Conservation (phyloP, 2,797 vertebrate species). For the Coregonus ussuriensis region DNA sequence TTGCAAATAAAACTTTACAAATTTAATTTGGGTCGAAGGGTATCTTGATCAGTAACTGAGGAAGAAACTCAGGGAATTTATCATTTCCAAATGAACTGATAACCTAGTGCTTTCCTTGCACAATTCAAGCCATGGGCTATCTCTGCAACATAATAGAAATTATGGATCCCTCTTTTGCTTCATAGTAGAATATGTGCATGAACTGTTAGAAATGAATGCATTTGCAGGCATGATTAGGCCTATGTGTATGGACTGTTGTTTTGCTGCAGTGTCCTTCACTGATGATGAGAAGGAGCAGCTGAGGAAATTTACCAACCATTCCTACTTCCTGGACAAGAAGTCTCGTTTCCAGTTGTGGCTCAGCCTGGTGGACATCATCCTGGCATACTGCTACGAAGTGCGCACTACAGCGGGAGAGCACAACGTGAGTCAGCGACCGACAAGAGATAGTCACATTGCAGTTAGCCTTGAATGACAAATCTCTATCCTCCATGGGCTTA, state of each 20-base stretch:
- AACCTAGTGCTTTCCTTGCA: no score
- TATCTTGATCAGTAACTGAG: conserved; percentile 41
- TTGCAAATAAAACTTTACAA: conserved; percentile 49
- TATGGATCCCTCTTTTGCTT: no score
- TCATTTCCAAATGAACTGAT: no score
- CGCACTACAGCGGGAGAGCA: conserved; percentile 88
- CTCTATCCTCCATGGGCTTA: conserved; percentile 60
- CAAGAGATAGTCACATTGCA: conserved; percentile 15
- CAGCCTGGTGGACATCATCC: conserved; percentile 88
- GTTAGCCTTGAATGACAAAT: conserved; percentile 63
- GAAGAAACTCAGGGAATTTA: not conserved
- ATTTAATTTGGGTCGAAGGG: conserved; percentile 34
- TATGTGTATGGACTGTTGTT: not conserved
- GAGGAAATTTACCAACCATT: conserved; percentile 89
- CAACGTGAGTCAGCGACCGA: conserved; percentile 78
- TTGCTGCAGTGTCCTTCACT: conserved; percentile 78
- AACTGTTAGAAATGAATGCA: not conserved
- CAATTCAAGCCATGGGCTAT: not conserved
- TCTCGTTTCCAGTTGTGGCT: conserved; percentile 78
- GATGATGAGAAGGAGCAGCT: conserved; percentile 91
- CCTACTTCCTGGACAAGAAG: conserved; percentile 86
- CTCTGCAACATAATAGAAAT: not conserved
- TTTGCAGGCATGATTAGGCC: not conserved
- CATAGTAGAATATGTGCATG: conserved; percentile 8
- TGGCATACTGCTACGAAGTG: conserved; percentile 89